phyloP scores from a whole-genome alignment of 2,888 invertebrate species.

The Andrena flavipes region DNA sequence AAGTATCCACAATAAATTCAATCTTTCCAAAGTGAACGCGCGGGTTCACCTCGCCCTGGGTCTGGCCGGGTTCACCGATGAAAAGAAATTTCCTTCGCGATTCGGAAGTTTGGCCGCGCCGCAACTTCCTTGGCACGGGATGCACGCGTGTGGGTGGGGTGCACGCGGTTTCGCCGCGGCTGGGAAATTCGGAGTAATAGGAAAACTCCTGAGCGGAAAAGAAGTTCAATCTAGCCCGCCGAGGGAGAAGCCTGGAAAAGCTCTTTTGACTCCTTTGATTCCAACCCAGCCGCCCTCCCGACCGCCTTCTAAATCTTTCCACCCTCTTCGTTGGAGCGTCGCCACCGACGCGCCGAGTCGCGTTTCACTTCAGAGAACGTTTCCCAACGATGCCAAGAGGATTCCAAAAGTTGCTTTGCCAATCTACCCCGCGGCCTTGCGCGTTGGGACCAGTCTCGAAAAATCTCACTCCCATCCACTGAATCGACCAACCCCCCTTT shows the following conservation, averaged over 20 bases:
- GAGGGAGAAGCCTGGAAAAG: constrained; percentile 77
- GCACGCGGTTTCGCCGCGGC: constrained; percentile 72
- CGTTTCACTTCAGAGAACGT: constrained; percentile 58
- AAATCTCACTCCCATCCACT: constrained; percentile 58
- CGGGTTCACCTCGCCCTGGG: constrained; percentile 6
- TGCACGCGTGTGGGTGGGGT: constrained; percentile 38
- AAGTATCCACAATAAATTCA: constrained; percentile 46
- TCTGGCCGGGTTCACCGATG: constrained; percentile 43
- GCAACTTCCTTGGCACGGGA: constrained; percentile 9
- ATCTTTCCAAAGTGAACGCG: constrained; percentile 12
- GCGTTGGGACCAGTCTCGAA: constrained; percentile 61
- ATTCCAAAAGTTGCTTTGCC: constrained; percentile 77
- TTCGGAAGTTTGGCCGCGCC: constrained; percentile 56
- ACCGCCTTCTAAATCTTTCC: constrained; percentile 62
- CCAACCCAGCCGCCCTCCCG: constrained; percentile 63
- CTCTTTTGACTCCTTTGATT: constrained; percentile 83
- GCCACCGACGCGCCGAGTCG: constrained; percentile 48
- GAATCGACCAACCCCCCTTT: constrained; percentile 9
- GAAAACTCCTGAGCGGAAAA: constrained; percentile 83
- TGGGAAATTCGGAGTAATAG: constrained; percentile 83
- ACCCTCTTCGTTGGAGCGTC: constrained; percentile 49
- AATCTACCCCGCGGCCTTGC: constrained; percentile 71
- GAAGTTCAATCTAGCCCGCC: constrained; percentile 81
- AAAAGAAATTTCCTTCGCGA: constrained; percentile 57
- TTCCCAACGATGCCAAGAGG: constrained; percentile 67